These are phyloP conservation scores for Leptarthrus brevirostris DNA, from an alignment of 2,888 invertebrate genomes.

Conservation along the genomic window DNA sequence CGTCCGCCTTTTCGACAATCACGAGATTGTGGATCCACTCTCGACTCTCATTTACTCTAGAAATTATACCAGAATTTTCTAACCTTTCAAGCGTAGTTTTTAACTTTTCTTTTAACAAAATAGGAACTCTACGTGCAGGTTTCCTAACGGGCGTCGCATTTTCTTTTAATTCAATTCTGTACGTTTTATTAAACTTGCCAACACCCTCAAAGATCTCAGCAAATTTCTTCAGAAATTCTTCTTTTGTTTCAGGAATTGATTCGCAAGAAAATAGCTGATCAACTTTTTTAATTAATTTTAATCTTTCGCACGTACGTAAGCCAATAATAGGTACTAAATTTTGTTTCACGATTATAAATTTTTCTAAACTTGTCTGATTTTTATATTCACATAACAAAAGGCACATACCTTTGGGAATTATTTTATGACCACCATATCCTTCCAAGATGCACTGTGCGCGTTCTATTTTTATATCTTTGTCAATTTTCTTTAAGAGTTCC, in stretches of 20 bases:
- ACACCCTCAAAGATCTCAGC: too few species aligned
- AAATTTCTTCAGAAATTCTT: not conserved
- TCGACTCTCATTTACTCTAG: too few species aligned
- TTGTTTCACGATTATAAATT: too few species aligned
- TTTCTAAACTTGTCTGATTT: too few species aligned
- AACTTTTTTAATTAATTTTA: constrained; percentile 45
- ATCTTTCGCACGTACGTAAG: constrained; percentile 24
- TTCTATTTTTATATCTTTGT: not conserved
- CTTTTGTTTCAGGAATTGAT: not conserved
- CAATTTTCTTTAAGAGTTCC: not conserved
- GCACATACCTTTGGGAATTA: not conserved
- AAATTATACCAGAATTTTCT: constrained; percentile 10
- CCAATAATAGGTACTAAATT: too few species aligned
- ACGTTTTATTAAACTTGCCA: constrained; percentile 27
- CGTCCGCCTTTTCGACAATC: too few species aligned
- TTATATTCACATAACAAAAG: too few species aligned
- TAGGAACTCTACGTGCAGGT: constrained; percentile 37
- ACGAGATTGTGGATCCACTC: too few species aligned
- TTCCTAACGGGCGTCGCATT: constrained; percentile 31
- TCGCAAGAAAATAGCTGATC: not conserved
- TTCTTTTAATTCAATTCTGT: constrained; percentile 44
- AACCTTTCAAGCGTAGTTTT: constrained; percentile 23
- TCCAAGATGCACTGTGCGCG: not conserved
- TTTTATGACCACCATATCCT: constrained; percentile 29
- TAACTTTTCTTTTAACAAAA: not conserved